These are phyloP conservation scores for Pasiphila rectangulata DNA, from an alignment of 2,888 invertebrate genomes.

Conservation along the genomic window DNA sequence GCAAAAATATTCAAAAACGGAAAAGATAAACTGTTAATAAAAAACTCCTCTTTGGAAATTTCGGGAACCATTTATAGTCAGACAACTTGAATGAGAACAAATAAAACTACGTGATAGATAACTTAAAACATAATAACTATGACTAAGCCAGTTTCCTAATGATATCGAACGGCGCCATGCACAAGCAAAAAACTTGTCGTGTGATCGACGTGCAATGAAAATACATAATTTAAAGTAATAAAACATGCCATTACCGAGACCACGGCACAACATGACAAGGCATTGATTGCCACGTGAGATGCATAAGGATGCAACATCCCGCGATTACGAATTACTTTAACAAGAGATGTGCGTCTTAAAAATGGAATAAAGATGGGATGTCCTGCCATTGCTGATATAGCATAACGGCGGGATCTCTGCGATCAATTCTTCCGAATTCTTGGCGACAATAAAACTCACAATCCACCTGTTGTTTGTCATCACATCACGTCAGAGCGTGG, in stretches of 20 bases:
- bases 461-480: conserved; percentile 42
- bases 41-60: no score
- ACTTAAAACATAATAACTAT: conserved; percentile 7
- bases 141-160: conserved; percentile 34
- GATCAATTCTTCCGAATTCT: conserved; percentile 15
- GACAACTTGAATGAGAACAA: not conserved
- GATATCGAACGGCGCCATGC: conserved; percentile 51
- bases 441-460: conserved; percentile 22
- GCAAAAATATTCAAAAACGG: no score
- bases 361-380: conserved; percentile 39
- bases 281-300: conserved; percentile 42
- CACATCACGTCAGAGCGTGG: conserved; percentile 41
- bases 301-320: conserved; percentile 29
- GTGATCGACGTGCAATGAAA: conserved; percentile 46
- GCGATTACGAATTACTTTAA: conserved; percentile 27
- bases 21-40: no score
- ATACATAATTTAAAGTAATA: conserved; percentile 50
- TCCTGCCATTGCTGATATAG: conserved; percentile 32
- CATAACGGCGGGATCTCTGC: conserved; percentile 26
- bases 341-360: conserved; percentile 28
- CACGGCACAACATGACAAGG: conserved; percentile 28
- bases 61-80: not conserved
- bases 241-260: conserved; percentile 42
- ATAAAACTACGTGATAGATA: conserved; percentile 6
- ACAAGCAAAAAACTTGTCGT: conserved; percentile 47